Base-by-base conservation (phyloP, 2,888 invertebrate genomes). In the Agrochola lychnidis region DNA sequence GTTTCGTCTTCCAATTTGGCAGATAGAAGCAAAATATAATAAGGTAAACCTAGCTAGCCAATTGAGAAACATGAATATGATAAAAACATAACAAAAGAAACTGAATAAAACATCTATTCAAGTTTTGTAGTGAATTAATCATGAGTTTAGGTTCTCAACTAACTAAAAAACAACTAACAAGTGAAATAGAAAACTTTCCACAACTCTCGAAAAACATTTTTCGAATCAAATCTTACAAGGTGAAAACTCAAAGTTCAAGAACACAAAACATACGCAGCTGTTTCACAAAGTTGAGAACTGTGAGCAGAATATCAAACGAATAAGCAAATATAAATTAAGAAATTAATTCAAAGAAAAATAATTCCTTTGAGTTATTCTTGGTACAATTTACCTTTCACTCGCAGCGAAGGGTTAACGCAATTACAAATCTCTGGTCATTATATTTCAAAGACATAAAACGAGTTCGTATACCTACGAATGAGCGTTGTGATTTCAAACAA, bases 121-220 rank as follows among this genome's bases (percentile, higher is more conserved):
- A 68, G 40, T 84, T 81, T 71, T 22, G 7, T 62, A 66, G 48
- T 59, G 53, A 73, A 81, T 68, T 74, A 40, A 73, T 76, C 40
- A 71, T 70, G 51, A 76, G 61, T 71, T 81, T n/a, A 45, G 40
- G 69, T 70, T 56, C 45, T 51, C 45, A 45, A 68, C 64, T 63
- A 84, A 73, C 76, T 71, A 61, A 70, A 84, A 42, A 85, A 81
- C 64, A 81, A 81, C 64, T 75, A 80, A 76, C 72, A 85, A 80
- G 73, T 72, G 70, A 78, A 85, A 66, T 63, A 74, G 51, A 73
- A 53, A 85, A 78, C 72, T 79, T 82, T 78, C 48, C 75, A 40
- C 25, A 70, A 72, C 36, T 68, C 40, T 25, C 45, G 36, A 76
- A 81, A 77, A 48, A 76, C 59, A 62, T 69, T 73, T 70, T 67